phyloP scores from a whole-genome alignment of 2,888 invertebrate genomes.

The Ctenicera cuprea region DNA sequence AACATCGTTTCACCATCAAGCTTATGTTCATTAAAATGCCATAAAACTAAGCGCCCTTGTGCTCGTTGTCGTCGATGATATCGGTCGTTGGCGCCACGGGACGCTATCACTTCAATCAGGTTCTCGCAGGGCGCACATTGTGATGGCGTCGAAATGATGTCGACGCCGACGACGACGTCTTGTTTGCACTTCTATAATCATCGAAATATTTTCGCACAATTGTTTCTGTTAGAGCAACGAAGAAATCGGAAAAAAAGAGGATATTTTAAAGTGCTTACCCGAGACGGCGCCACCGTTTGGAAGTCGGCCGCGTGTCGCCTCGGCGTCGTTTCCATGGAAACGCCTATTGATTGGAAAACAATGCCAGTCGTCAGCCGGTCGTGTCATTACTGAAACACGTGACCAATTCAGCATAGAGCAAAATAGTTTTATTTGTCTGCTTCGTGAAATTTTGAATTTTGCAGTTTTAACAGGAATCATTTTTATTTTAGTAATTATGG shows the following conservation, averaged over 20 bases:
- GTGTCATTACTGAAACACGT: slow-evolving; percentile 59
- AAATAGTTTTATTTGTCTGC: slow-evolving; percentile 8
- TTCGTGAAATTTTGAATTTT: neutral
- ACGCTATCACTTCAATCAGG: slow-evolving; percentile 65
- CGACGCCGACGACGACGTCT: slow-evolving; percentile 28
- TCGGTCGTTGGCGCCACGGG: slow-evolving; percentile 65
- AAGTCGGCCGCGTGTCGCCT: slow-evolving; percentile 66
- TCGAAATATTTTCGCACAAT: slow-evolving; percentile 30
- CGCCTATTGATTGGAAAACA: slow-evolving; percentile 67
- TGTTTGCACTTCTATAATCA: slow-evolving; percentile 27
- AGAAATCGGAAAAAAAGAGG: neutral
- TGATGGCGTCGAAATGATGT: slow-evolving; percentile 47
- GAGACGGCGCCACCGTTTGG: slow-evolving; percentile 67
- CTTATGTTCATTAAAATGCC: slow-evolving; percentile 68
- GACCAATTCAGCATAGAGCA: slow-evolving; percentile 52
- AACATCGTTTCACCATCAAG: slow-evolving; percentile 59
- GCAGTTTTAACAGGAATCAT: too few species aligned
- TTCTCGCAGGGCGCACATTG: slow-evolving; percentile 55
- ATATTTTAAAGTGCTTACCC: slow-evolving; percentile 24
- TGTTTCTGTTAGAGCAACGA: slow-evolving; percentile 16
- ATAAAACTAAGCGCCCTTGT: slow-evolving; percentile 63
- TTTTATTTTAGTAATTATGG: too few species aligned
- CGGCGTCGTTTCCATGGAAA: slow-evolving; percentile 66
- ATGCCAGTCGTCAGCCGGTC: slow-evolving; percentile 64
- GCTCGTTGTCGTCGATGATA: slow-evolving; percentile 64